Base-by-base conservation (phyloP, 1,140 invertebrate species). In the Thaumatotibia leucotreta region DNA sequence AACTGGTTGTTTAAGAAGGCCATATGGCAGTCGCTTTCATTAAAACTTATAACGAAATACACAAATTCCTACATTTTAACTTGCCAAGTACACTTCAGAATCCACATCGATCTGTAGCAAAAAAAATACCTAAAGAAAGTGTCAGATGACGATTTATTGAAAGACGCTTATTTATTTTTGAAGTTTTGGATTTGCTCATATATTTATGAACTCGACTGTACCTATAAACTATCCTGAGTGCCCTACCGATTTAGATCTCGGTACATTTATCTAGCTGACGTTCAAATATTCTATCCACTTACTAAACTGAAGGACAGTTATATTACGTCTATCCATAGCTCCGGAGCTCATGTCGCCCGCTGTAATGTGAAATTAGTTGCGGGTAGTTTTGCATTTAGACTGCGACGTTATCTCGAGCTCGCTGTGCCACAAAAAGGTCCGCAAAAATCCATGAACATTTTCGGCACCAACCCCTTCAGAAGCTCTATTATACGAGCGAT, bases 401-500 rank as follows among this genome's bases (percentile, higher is more conserved):
- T 66, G 49, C 33, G 64, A 68, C 72, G 66, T 74, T 71, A 74
- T 74, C 72, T 45, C 67, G 61, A 33, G 29, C 33, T 35, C 49
- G 50, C 35, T 69, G 68, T 52, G 65, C 66, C 33, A 69, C 70
- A 70, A 67, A 73, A 70, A 67, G 32, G 54, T 66, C 61, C 54
- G 17, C 49, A 58, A 65, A 70, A 73, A 70, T 54, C 65, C 67
- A 61, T 69, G 67, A 67, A 69, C 58, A 68, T 67, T 69, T 74
- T 71, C 69, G 65, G 58, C 32, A 66, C 62, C 64, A 65, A 72
- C 69, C 68, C 70, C 74, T 74, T 74, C 66, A 66, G 69, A 64
- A 31, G 70, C 45, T 67, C 68, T 74, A 72, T 77, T 74, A 70
- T 69, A 69, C 70, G 69, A 74, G 73, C 68, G 64, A 72, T 70